A percentile compares a stretch with the other conserved stretches of the same genome.
phyloP scores from a whole-genome alignment of 1,140 invertebrate species.

The Bombus balteatus region DNA sequence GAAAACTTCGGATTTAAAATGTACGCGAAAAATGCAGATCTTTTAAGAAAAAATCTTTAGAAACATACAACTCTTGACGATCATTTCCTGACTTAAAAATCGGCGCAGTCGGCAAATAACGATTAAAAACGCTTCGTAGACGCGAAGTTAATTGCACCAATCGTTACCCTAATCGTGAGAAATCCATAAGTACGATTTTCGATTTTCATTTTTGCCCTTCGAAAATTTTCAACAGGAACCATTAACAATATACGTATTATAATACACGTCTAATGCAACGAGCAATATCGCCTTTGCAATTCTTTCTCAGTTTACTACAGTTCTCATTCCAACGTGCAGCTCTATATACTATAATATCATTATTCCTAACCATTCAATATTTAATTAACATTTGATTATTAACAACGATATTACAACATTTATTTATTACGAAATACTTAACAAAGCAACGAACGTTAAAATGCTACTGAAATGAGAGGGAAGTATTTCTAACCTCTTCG shows the following conservation, averaged over 20 bases:
- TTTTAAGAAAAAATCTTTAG: constrained; percentile 23
- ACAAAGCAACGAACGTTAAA: neutral
- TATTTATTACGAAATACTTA: neutral
- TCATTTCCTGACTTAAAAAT: neutral
- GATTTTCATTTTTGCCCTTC: neutral
- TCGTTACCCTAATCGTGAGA: neutral
- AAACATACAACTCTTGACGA: constrained; percentile 39
- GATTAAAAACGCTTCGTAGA: neutral
- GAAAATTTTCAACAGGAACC: neutral
- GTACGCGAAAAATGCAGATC: constrained; percentile 28
- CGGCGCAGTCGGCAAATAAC: neutral
- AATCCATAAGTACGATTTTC: constrained; percentile 34
- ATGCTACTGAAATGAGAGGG: neutral
- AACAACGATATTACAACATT: neutral
- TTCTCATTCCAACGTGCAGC: neutral
- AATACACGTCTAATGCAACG: neutral
- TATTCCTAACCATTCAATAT: neutral
- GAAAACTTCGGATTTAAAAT: constrained; percentile 31
- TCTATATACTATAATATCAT: neutral
- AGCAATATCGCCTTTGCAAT: neutral
- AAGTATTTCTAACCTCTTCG: too few species aligned
- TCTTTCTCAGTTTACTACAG: neutral
- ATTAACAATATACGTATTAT: neutral
- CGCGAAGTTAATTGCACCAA: constrained; percentile 10
- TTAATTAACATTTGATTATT: neutral